phyloP scores from a whole-genome alignment of 2,113 vertebrate genomes.

The Cepphus grylle region DNA sequence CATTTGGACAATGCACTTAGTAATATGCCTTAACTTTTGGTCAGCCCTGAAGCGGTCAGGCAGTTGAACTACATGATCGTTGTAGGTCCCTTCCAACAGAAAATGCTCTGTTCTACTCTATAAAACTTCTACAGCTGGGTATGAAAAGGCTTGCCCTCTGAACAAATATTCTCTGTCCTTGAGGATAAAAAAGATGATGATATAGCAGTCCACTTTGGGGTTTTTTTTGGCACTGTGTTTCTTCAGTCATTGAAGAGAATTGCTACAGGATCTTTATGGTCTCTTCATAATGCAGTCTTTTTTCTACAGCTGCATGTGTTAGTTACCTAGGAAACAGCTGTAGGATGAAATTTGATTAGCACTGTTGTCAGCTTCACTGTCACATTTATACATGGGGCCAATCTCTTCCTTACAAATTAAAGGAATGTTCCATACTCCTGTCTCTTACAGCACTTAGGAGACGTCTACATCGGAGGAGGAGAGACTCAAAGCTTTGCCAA shows the following conservation, averaged over 20 bases:
- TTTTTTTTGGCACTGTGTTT: background rate
- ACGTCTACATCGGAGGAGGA: too few relatives aligned
- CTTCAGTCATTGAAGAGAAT: background rate
- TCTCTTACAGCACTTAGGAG: background rate
- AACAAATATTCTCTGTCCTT: background rate
- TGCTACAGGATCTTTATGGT: background rate
- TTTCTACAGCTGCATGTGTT: background rate
- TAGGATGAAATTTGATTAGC: background rate
- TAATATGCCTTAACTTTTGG: background rate
- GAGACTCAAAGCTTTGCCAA: background rate
- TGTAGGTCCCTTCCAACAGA: background rate
- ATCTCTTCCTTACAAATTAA: background rate
- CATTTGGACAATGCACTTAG: background rate
- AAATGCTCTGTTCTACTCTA: background rate
- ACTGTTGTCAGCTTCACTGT: background rate
- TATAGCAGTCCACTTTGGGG: background rate
- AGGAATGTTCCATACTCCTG: background rate
- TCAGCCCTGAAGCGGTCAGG: background rate
- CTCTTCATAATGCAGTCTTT: background rate
- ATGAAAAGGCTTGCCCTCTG: background rate
- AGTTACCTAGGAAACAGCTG: conserved; percentile 10
- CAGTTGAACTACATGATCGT: background rate
- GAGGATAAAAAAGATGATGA: background rate
- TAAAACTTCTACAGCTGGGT: background rate
- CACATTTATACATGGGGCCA: background rate